A percentile compares a stretch with the other conserved stretches of the same genome.
Evolutionary conservation across 2,113 vertebrate genomes (phyloP).

Genomic region (Anhinga rufa): DNA sequence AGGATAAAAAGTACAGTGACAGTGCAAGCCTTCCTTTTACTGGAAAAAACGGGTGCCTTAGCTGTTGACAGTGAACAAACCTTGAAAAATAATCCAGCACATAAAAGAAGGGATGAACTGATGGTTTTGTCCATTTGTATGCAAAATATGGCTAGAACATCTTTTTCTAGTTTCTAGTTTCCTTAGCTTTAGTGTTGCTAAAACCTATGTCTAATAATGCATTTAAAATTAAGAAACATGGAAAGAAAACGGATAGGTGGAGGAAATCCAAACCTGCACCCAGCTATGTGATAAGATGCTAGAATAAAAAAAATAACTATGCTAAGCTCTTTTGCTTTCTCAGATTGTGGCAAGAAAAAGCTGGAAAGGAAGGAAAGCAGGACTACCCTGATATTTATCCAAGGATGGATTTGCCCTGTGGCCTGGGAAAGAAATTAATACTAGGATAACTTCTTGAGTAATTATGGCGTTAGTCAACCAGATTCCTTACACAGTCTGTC

Average conservation of each 20-base stretch:
- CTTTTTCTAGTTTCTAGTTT: neutral
- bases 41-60: neutral
- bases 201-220: neutral
- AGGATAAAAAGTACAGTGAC: neutral
- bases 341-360: neutral
- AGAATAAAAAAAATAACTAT: neutral
- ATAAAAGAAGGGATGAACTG: neutral
- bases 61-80: neutral
- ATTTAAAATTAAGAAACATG: neutral
- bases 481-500: neutral
- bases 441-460: neutral
- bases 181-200: neutral
- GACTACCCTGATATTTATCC: neutral
- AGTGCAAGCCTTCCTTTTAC: neutral
- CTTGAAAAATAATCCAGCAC: neutral
- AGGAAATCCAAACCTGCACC: neutral
- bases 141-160: neutral
- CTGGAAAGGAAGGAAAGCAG: neutral
- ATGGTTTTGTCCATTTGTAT: neutral
- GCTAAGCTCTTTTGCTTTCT: neutral
- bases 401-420: neutral
- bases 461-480: too few relatives aligned
- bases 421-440: neutral
- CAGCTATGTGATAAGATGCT: neutral
- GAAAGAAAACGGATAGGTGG: neutral